These are phyloP conservation scores for Panzeria rudis DNA, from an alignment of 2,888 invertebrate species.

Conservation along the genomic window DNA sequence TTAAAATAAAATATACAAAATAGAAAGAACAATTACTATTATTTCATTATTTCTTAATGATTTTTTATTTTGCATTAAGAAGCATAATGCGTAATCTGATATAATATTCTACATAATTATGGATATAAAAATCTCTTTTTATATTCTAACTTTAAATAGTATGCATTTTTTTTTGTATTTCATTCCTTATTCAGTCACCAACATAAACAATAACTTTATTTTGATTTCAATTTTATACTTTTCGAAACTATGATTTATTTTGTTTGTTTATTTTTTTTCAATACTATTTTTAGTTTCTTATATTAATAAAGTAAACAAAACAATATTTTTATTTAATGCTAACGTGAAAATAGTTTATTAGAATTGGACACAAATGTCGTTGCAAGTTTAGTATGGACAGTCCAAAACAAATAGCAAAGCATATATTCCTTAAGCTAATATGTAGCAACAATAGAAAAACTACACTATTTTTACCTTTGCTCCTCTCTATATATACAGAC, in stretches of 20 bases:
- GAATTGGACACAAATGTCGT: slow-evolving; percentile 15
- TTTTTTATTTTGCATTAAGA: not conserved
- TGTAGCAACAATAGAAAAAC: slow-evolving; percentile 23
- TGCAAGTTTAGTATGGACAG: slow-evolving; percentile 38
- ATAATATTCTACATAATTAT: not conserved
- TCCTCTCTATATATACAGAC: slow-evolving; percentile 17
- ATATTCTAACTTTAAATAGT: not conserved
- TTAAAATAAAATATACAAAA: not conserved
- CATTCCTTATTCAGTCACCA: slow-evolving; percentile 23
- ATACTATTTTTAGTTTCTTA: not conserved
- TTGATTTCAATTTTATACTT: slow-evolving; percentile 25
- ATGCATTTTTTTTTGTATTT: slow-evolving; percentile 15
- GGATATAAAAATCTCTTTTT: not conserved
- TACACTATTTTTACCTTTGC: slow-evolving; percentile 34
- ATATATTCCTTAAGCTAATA: slow-evolving; percentile 39
- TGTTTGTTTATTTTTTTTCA: not conserved
- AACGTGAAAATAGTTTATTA: slow-evolving; percentile 36
- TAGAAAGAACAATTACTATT: not conserved
- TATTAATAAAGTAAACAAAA: not conserved
- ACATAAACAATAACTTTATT: slow-evolving; percentile 28
- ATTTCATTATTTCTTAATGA: not conserved
- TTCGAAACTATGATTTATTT: slow-evolving; percentile 15
- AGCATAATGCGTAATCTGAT: not conserved
- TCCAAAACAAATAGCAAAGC: slow-evolving; percentile 35
- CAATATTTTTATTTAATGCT: slow-evolving; percentile 4